Evolutionary conservation across 37 sponge, comb jelly and placozoan species (phyloP), one percentile per base, ranked within the genome.

Genomic region (Halisarca cf. caerulea): DNA sequence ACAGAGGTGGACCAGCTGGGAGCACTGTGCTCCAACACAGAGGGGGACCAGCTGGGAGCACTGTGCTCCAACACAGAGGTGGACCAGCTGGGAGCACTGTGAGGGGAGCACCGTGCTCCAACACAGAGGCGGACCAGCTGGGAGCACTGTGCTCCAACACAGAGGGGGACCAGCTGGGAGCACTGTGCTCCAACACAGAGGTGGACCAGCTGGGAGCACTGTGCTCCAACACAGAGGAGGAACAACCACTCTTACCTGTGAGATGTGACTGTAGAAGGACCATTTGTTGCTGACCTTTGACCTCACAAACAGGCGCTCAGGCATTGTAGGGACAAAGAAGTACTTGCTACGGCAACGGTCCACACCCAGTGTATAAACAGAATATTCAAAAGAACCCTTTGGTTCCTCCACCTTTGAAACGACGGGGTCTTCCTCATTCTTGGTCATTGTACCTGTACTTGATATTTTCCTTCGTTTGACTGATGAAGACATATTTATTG

Each of bases 181-280:
- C n/a, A n/a, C n/a, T n/a, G n/a, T n/a, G n/a, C n/a, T n/a, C n/a
- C n/a, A n/a, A n/a, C n/a, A n/a, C n/a, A n/a, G n/a, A n/a, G n/a
- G n/a, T n/a, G n/a, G n/a, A n/a, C n/a, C n/a, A n/a, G n/a, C n/a
- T n/a, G n/a, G n/a, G n/a, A n/a, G n/a, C n/a, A n/a, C n/a, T n/a
- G n/a, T n/a, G n/a, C n/a, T n/a, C n/a, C n/a, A n/a, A n/a, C n/a
- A n/a, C n/a, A n/a, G n/a, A n/a, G n/a, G n/a, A n/a, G n/a, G n/a
- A n/a, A n/a, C n/a, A n/a, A n/a, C n/a, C n/a, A n/a, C n/a, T n/a
- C 60, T 59, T 34, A 68, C 69, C 69, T 85, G 61, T 38, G 61
- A 43, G 42, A 24, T 18, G 74, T 54, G 35, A 21, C 11, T 70
- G 72, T 47, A 40, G 72, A 25, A 24, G 17, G 21, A 24, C 35